Percentiles rank a stretch among this genome's conserved stretches.
These are phyloP conservation scores for Athalia circularis DNA, from an alignment of 2,888 invertebrate species.

Conservation along the genomic window DNA sequence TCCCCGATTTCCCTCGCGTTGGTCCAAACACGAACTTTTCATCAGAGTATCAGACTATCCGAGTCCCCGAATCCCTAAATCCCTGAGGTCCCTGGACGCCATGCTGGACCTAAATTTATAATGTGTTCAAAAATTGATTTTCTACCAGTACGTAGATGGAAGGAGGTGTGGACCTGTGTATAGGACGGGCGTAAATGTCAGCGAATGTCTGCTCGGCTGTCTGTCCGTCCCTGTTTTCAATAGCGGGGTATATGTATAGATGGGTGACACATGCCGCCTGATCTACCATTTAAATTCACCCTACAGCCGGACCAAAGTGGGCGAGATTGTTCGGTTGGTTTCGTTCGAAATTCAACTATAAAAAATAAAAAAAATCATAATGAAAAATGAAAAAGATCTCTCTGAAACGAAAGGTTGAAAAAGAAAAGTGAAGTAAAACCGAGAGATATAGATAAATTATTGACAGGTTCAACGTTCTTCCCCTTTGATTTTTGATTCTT, in stretches of 20 bases:
- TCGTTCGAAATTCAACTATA: conserved; percentile 8
- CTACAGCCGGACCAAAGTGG: conserved; percentile 1
- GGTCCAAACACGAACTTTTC: conserved; percentile 3
- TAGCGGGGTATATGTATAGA: conserved; percentile 12
- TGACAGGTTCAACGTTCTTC: conserved; percentile 37
- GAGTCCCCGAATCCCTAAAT: conserved; percentile 6
- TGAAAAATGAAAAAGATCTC: not conserved
- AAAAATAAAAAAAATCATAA: not conserved
- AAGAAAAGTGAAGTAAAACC: conserved; percentile 4
- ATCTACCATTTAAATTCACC: conserved; percentile 22
- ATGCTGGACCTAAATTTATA: conserved; percentile 35
- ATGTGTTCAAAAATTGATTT: conserved; percentile 37
- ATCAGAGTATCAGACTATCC: conserved; percentile 26
- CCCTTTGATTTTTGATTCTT: not conserved
- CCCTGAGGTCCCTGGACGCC: conserved; percentile 32
- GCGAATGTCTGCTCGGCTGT: not conserved
- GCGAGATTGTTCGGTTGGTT: conserved; percentile 29
- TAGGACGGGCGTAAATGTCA: not conserved
- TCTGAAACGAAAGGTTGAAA: conserved; percentile 29
- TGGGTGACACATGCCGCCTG: conserved; percentile 17
- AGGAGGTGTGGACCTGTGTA: not conserved
- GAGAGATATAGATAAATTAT: conserved; percentile 12
- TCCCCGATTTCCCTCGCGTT: not conserved
- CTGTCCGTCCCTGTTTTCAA: not conserved
- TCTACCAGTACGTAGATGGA: not conserved